Conservation (phyloP, 2,888 invertebrate species). For the Clepsis dumicolana region DNA sequence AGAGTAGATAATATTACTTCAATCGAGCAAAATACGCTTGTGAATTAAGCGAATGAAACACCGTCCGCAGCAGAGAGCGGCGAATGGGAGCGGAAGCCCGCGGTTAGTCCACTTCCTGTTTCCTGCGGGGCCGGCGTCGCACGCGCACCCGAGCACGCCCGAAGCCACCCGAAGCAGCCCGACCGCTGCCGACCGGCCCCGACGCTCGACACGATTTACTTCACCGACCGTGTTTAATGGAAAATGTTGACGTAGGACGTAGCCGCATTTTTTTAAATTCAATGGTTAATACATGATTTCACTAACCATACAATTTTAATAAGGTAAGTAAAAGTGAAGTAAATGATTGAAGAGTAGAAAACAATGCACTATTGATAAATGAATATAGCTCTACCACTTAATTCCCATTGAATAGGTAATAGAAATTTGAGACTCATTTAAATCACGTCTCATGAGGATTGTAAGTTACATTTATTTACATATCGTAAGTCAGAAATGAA, state of each 20-base stretch:
- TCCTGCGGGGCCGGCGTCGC: slow-evolving; percentile 82
- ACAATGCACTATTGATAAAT: too few species aligned
- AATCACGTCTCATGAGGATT: not conserved
- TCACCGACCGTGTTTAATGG: slow-evolving; percentile 25
- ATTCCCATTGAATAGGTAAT: not conserved
- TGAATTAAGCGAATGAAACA: slow-evolving; percentile 72
- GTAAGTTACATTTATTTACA: not conserved
- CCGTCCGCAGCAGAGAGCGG: slow-evolving; percentile 70
- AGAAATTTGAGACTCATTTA: not conserved
- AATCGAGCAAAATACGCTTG: slow-evolving; percentile 67
- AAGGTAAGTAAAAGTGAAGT: too few species aligned
- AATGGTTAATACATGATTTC: not conserved
- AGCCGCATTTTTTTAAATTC: slow-evolving; percentile 1
- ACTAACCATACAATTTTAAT: not conserved
- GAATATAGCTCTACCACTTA: not conserved
- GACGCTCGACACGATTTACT: slow-evolving; percentile 20
- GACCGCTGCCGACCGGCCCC: slow-evolving; percentile 46
- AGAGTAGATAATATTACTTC: slow-evolving; percentile 65
- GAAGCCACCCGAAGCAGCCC: slow-evolving; percentile 54
- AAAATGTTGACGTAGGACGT: slow-evolving; percentile 29
- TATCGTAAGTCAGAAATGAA: not conserved
- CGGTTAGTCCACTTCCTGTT: slow-evolving; percentile 87
- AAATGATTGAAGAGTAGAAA: too few species aligned
- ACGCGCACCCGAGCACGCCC: slow-evolving; percentile 71
- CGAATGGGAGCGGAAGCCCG: slow-evolving; percentile 86